These are phyloP conservation scores for Eledone cirrhosa DNA, from an alignment of 2,888 invertebrate species.

Conservation along the genomic window DNA sequence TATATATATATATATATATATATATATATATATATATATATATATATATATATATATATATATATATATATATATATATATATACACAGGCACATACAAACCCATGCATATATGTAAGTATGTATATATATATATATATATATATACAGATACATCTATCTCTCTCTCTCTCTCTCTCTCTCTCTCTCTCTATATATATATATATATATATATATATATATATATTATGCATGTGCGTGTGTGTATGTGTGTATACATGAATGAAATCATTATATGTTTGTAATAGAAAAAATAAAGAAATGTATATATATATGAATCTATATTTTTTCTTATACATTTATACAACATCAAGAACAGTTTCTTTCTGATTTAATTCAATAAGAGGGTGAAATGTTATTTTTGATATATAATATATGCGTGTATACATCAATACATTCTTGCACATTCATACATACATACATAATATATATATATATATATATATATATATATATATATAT, in stretches of 20 bases:
- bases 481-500: not conserved
- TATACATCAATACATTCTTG: not conserved
- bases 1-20: not conserved
- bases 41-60: not conserved
- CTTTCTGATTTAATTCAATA: too few species aligned
- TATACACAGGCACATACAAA: not conserved
- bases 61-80: not conserved
- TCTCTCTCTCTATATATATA: not conserved
- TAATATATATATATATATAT: not conserved
- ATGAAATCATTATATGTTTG: too few species aligned
- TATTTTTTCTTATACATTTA: too few species aligned
- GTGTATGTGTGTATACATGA: too few species aligned
- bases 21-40: not conserved
- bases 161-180: not conserved
- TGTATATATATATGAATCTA: too few species aligned
- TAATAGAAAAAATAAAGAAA: not conserved
- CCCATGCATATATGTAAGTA: not conserved
- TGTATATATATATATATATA: not conserved
- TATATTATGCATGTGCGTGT: not conserved
- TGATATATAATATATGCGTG: not conserved
- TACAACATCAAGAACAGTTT: too few species aligned
- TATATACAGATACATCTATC: too few species aligned
- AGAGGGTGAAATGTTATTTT: too few species aligned
- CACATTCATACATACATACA: not conserved
- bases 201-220: slow-evolving; percentile 4